These are phyloP conservation scores for Luidia sarsii DNA, from an alignment of 53 echinoderm and acorn worm species.

Conservation along the genomic window DNA sequence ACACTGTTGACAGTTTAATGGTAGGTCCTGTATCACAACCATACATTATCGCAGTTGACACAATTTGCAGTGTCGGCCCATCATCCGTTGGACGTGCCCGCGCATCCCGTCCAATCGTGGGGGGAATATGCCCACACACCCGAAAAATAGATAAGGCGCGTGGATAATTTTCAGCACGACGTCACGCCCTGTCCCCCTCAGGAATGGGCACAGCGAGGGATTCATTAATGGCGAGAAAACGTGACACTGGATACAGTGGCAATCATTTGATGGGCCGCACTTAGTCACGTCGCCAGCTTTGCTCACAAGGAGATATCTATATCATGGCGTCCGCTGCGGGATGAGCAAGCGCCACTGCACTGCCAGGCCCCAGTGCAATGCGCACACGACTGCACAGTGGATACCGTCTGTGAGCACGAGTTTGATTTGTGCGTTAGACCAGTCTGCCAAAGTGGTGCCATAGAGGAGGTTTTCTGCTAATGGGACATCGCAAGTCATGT, in stretches of 20 bases:
- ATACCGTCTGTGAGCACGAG: no score
- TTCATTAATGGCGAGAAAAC: conserved; percentile 27
- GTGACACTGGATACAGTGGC: no score
- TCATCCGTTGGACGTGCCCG: neutral
- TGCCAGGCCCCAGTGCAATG: no score
- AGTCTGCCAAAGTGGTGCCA: no score
- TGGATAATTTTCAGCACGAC: conserved; percentile 33
- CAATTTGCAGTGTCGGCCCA: neutral
- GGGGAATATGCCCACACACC: no score
- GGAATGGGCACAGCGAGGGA: conserved; percentile 11
- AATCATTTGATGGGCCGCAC: conserved; percentile 20
- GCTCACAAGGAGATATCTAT: neutral
- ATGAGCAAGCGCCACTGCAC: no score
- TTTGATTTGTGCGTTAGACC: no score
- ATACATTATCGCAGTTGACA: conserved; percentile 27
- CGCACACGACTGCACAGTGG: no score
- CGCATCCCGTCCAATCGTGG: neutral
- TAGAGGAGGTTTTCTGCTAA: no score
- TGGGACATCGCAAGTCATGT: no score
- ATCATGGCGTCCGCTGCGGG: conserved; percentile 4
- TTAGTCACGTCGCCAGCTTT: conserved; percentile 5
- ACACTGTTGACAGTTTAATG: conserved; percentile 28
- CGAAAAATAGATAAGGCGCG: neutral
- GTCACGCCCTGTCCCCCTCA: conserved; percentile 3
- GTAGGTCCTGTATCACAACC: neutral